Evolutionary conservation across 2,797 vertebrate species (phyloP).

Genomic region (Poeciliopsis paucimaculata): DNA sequence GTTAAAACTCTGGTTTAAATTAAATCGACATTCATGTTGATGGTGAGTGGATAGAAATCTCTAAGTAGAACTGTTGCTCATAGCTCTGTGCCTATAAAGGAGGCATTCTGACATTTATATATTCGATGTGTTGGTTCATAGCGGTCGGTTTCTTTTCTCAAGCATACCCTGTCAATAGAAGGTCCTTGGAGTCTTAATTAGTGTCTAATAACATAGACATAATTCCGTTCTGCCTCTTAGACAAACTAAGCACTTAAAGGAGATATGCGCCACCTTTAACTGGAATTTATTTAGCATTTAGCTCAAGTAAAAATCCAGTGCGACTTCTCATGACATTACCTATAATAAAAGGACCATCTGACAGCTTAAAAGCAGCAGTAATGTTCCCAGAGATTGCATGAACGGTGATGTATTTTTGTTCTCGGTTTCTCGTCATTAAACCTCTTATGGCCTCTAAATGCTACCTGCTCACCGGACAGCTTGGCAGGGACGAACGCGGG

Average conservation of each 20-base stretch:
- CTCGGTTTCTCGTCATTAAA: conserved; percentile 29
- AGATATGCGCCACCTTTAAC: conserved; percentile 45
- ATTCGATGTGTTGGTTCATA: conserved; percentile 41
- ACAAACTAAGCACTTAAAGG: conserved; percentile 53
- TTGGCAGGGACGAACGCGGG: conserved; percentile 41
- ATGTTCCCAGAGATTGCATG: conserved; percentile 19
- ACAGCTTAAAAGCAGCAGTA: conserved; percentile 47
- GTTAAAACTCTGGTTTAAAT: neutral
- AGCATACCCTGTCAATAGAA: conserved; percentile 41
- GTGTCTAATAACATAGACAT: conserved; percentile 47
- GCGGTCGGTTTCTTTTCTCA: conserved; percentile 50
- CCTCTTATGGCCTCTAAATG: conserved; percentile 39
- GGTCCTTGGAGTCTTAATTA: conserved; percentile 58
- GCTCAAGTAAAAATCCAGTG: conserved; percentile 39
- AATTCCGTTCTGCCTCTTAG: conserved; percentile 38
- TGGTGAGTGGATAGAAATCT: neutral
- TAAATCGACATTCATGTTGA: neutral
- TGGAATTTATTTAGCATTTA: conserved; percentile 21
- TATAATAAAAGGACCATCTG: conserved; percentile 38
- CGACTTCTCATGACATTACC: conserved; percentile 24
- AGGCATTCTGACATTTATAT: conserved; percentile 31
- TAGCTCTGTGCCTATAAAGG: conserved; percentile 22
- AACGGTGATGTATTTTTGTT: conserved; percentile 10
- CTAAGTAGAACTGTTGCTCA: neutral
- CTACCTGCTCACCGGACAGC: conserved; percentile 41